These are phyloP conservation scores for Operophtera brumata DNA, from an alignment of 2,888 invertebrate species.

Conservation along the genomic window DNA sequence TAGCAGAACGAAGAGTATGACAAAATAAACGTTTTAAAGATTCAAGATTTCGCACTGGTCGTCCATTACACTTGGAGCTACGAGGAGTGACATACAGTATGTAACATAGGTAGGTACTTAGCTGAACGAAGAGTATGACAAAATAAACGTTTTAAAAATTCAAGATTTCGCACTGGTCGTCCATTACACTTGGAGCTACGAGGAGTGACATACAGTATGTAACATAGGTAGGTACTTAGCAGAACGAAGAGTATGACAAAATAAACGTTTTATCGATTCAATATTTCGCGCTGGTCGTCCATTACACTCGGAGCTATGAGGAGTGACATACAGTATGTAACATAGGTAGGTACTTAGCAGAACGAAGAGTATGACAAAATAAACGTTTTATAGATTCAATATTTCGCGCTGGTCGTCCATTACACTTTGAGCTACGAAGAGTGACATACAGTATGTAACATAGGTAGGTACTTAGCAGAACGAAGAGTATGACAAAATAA, in stretches of 20 bases:
- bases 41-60: no score
- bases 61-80: not conserved
- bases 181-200: not conserved
- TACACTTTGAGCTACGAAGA: not conserved
- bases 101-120: no score
- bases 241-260: not conserved
- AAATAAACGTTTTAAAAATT: not conserved
- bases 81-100: conserved; percentile 18
- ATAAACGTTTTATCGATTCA: not conserved
- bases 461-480: not conserved
- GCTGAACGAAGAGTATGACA: not conserved
- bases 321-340: no score
- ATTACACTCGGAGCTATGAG: not conserved
- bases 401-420: no score
- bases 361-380: not conserved
- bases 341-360: not conserved
- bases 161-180: no score
- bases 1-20: not conserved
- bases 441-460: no score
- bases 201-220: no score
- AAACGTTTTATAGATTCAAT: no score
- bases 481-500: not conserved
- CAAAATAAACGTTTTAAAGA: not conserved
- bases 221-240: not conserved
- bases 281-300: not conserved